phyloP scores from a whole-genome alignment of 1,140 invertebrate species.

The Drosophila yakuba region DNA sequence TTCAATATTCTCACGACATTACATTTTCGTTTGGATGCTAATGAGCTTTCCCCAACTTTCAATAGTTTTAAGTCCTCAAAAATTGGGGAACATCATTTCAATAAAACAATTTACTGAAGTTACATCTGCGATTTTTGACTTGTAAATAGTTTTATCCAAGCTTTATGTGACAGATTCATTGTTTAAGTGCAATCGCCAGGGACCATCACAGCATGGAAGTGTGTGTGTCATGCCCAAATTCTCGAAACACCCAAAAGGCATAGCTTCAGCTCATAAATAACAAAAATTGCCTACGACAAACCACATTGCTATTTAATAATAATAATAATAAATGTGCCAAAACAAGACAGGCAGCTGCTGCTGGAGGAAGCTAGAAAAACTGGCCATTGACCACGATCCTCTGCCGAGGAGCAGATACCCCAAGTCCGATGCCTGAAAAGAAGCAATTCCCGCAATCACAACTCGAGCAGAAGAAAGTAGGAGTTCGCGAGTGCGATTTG shows the following conservation, averaged over 20 bases:
- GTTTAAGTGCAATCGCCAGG: conserved; percentile 21
- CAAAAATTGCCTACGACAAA: conserved; percentile 79
- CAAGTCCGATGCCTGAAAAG: conserved; percentile 20
- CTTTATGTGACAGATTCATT: conserved; percentile 13
- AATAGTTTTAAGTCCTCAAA: too few relatives aligned
- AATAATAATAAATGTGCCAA: conserved; percentile 80
- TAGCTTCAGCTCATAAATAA: conserved; percentile 84
- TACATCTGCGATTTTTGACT: too few relatives aligned
- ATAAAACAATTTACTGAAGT: not conserved
- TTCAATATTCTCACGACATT: too few relatives aligned
- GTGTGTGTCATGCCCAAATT: conserved; percentile 62
- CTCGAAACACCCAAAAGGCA: conserved; percentile 84
- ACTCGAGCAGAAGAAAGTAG: conserved; percentile 83
- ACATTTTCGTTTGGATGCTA: too few relatives aligned
- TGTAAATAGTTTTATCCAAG: not conserved
- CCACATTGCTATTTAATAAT: conserved; percentile 80
- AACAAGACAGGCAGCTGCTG: conserved; percentile 56
- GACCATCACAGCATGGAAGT: conserved; percentile 27
- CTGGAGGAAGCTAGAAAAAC: conserved; percentile 40
- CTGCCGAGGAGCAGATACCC: conserved; percentile 13
- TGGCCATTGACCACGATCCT: conserved; percentile 49
- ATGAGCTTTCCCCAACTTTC: too few relatives aligned
- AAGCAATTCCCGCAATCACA: conserved; percentile 74
- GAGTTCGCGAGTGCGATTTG: conserved; percentile 72
- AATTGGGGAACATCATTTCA: not conserved